These are phyloP conservation scores for Periplaneta americana DNA, from an alignment of 1,140 invertebrate genomes.

Conservation along the genomic window DNA sequence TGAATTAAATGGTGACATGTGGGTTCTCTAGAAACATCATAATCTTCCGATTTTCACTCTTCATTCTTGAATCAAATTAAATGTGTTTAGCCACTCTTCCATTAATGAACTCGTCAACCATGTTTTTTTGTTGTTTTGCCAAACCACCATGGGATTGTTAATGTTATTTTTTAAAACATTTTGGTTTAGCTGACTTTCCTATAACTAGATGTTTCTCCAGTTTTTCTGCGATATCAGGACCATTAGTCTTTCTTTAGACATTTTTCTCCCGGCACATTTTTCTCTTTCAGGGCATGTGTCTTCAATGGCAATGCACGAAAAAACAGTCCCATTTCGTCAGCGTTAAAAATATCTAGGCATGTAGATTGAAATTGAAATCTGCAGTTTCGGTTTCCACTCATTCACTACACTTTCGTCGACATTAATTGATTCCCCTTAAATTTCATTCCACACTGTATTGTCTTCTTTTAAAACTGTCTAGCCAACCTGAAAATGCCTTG, in stretches of 20 bases:
- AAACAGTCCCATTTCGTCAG: no score
- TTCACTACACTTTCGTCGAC: no score
- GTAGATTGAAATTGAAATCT: background rate
- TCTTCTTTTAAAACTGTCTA: background rate
- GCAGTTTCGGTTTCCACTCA: slow-evolving; percentile 1
- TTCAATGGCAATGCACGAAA: background rate
- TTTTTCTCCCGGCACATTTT: background rate
- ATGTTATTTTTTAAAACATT: background rate
- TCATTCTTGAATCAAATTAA: background rate
- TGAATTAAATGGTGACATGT: slow-evolving; percentile 2
- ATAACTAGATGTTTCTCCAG: background rate
- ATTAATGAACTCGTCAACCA: slow-evolving; percentile 2
- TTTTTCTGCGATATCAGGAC: background rate
- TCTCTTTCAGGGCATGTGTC: background rate
- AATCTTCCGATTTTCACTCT: background rate
- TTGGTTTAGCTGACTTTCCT: background rate
- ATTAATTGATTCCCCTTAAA: background rate
- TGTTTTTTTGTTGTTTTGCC: slow-evolving; percentile 1
- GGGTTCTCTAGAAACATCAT: background rate
- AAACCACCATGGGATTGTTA: background rate
- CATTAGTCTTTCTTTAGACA: no score
- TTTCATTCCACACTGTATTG: background rate
- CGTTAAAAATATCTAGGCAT: background rate
- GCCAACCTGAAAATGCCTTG: no score
- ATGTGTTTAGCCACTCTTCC: background rate